Evolutionary conservation across 2,888 invertebrate species (phyloP), one percentile per base, ranked within the genome.

Genomic region (Cheilosia impressa): DNA sequence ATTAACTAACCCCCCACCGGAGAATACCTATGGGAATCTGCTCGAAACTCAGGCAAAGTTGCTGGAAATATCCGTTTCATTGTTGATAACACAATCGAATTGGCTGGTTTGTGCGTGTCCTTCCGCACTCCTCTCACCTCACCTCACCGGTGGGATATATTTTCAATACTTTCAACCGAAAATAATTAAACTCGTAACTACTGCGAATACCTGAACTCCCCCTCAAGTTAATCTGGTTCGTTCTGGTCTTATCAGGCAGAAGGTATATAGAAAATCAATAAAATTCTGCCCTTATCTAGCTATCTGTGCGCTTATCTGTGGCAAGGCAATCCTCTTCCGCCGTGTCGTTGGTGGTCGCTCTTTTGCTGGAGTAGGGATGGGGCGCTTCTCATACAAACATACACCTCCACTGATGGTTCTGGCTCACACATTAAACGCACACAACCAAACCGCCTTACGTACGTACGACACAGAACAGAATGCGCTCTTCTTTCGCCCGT

Each of bases 181-280:
- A 60, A 73, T 63, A 63, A 73, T 58, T 69, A 75, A 13, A 38
- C 38, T 38, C 38, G 38, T 69, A 71, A 71, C 71, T 66, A 75
- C 60, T 63, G n/a, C 17, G 38, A 66, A 53, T 66, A 60, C 55
- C 71, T 71, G 38, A 58, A 41, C 43, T 34, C 52, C 63, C 19
- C 63, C 22, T 22, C 53, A 9, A 9, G 17, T 19, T 17, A 43
- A 47, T 65, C 62, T 43, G 52, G 57, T 62, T 71, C 65, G 19
- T 7, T 55, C 53, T 47, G n/a, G 60, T 68, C 58, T 79, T 75
- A 84, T 84, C 69, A 58, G 50, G 43, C 43, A 19, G 62, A n/a
- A 4, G 62, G n/a, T n/a, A 7, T 43, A 34, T 45, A 78, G 27
- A 84, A 84, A 84, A 84, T 84, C 84, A 71, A 84, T 84, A 76